Conservation (phyloP, 2,113 vertebrate species). For the Emydura subglobosa region DNA sequence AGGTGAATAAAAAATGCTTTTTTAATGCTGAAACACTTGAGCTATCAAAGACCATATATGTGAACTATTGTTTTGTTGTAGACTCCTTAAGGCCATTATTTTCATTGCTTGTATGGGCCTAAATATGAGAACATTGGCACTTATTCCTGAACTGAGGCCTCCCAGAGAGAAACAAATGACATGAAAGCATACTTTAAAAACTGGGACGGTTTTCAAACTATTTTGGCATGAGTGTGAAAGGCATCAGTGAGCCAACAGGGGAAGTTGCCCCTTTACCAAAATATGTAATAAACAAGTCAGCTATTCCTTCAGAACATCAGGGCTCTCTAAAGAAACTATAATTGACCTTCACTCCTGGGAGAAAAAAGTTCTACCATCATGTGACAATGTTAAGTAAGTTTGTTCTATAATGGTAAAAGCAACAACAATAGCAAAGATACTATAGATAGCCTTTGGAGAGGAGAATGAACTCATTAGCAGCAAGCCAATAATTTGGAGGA, state of each 20-base stretch:
- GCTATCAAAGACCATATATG: not conserved
- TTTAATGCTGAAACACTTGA: not conserved
- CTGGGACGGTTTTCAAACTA: slow-evolving; percentile 65
- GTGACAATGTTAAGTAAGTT: not conserved
- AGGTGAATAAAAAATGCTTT: not conserved
- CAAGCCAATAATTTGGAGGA: not conserved
- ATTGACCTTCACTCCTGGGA: not conserved
- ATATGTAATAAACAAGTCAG: not conserved
- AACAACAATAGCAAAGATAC: not conserved
- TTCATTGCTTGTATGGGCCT: not conserved
- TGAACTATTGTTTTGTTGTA: not conserved
- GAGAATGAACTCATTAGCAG: not conserved
- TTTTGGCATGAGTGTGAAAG: slow-evolving; percentile 56
- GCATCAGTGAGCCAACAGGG: slow-evolving; percentile 45
- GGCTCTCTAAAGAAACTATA: not conserved
- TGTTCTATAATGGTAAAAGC: not conserved
- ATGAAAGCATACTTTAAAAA: slow-evolving; percentile 64
- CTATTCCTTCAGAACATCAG: not conserved
- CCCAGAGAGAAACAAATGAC: slow-evolving; percentile 57
- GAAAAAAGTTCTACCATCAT: not conserved
- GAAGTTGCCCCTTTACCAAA: slow-evolving; percentile 46
- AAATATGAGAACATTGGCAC: slow-evolving; percentile 35
- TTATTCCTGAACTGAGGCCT: not conserved
- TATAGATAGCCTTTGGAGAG: not conserved
- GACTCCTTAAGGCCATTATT: slow-evolving; percentile 22